Evolutionary conservation across 2,797 vertebrate genomes (phyloP).

Genomic region (Petrocephalus schoutedeni): DNA sequence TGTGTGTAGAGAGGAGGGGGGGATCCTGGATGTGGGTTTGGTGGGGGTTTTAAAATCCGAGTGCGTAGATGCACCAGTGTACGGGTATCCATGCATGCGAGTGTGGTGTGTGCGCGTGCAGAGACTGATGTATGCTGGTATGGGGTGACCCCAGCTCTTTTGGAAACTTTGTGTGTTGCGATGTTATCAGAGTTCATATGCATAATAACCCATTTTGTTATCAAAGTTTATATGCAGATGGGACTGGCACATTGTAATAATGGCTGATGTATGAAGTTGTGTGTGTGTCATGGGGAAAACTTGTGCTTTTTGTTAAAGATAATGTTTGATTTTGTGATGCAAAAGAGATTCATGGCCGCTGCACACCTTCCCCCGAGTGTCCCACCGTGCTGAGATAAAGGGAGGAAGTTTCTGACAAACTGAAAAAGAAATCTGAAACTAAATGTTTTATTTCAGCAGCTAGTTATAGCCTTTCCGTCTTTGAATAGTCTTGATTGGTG

Average conservation of each 20-base stretch:
- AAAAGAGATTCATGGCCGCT: background rate
- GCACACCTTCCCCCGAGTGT: background rate
- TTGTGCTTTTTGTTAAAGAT: background rate
- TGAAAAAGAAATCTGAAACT: background rate
- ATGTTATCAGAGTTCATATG: background rate
- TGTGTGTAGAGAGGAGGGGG: constrained; percentile 84
- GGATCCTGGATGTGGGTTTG: background rate
- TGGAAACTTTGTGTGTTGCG: background rate
- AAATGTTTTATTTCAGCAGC: background rate
- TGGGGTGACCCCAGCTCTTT: background rate
- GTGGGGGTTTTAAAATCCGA: background rate
- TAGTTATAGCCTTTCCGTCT: background rate
- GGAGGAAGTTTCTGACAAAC: background rate
- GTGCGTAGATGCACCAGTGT: constrained; percentile 6
- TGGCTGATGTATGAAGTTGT: background rate
- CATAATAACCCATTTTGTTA: background rate
- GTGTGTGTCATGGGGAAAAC: background rate
- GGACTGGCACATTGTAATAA: background rate
- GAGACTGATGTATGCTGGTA: background rate
- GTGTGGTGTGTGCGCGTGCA: background rate
- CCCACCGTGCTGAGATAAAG: background rate
- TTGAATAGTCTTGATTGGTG: background rate
- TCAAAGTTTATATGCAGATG: background rate
- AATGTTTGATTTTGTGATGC: background rate
- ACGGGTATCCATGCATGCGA: background rate